Evolutionary conservation across 2,797 vertebrate species (phyloP), one percentile per base, ranked within the genome.

Genomic region (Silurus lanzhouensis): DNA sequence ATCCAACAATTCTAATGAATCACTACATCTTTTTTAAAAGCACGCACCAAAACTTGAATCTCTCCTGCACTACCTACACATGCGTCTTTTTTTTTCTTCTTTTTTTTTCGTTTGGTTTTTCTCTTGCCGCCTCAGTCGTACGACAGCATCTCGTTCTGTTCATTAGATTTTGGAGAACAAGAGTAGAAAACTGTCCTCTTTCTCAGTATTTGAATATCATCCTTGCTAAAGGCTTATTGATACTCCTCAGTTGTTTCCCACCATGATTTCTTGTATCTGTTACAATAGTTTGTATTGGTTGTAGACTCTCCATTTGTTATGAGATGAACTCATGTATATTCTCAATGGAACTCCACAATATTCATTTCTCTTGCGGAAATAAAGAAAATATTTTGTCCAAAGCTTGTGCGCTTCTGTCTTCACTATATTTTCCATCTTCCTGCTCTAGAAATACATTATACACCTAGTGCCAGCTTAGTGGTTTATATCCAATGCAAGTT

Each of bases 361-460:
- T 92, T 93, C 91, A 88, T 92, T 94, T 94, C 92, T 95, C 93
- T 94, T 91, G 93, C 92, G 93, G 92, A 96, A 96, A 96, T 95
- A 94, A 96, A 96, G 93, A 94, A 90, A 93, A 92, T 95, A 95
- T 95, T 95, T 96, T 96, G 91, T 93, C 94, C 90, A 95, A 90
- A 90, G 89, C 15, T 48, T 80, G 44, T 74, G 17, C 55, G 25
- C 27, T 22, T 20, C 81, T 87, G 78, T 80, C 17, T 27, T 4
- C 25, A 15, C 22, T 27, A 19, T 38, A 15, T 60, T 20, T 38
- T 38, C 0, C 38, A 3, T 38, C 38, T 38, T 38, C 3, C 38
- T 38, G 38, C 38, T 38, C 3, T 38, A 38, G 38, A 38, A 38
- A 38, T 38, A 38, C 38, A 38, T 38, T 38, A 38, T 38, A 38